Conservation (phyloP, 1,140 invertebrate species). For the Ips typographus region DNA sequence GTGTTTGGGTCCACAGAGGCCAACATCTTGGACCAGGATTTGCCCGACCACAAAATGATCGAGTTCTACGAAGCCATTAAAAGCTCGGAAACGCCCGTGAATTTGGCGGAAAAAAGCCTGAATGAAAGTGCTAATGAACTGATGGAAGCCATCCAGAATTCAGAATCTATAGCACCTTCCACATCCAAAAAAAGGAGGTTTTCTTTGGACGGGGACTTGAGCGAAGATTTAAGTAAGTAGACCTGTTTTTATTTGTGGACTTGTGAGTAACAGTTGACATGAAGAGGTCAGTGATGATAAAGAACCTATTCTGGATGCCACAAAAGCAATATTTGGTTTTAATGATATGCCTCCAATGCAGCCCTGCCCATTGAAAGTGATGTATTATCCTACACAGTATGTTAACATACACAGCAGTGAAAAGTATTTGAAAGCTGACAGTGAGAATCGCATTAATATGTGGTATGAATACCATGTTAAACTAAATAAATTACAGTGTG, state of each 20-base stretch:
- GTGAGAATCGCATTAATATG: constrained; percentile 17
- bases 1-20: constrained; percentile 11
- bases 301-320: no score
- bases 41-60: constrained; percentile 14
- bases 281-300: no score
- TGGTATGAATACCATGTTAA: constrained; percentile 11
- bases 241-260: neutral
- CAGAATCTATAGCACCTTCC: constrained; percentile 22
- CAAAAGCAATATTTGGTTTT: constrained; percentile 5
- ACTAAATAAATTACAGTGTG: no score
- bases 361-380: constrained; percentile 11
- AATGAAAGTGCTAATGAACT: constrained; percentile 33
- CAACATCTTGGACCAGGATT: constrained; percentile 22
- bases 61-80: constrained; percentile 25
- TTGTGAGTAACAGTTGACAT: no score
- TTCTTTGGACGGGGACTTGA: neutral
- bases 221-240: neutral
- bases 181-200: neutral
- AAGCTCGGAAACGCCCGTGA: constrained; percentile 10
- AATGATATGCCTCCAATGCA: constrained; percentile 7
- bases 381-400: constrained; percentile 11
- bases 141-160: constrained; percentile 30
- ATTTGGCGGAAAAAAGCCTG: constrained; percentile 12
- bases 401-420: constrained; percentile 27
- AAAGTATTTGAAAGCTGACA: constrained; percentile 15